A percentile compares a stretch with the other conserved stretches of the same genome.
Evolutionary conservation across 2,888 invertebrate species (phyloP).

Genomic region (Cybosia mesomella): DNA sequence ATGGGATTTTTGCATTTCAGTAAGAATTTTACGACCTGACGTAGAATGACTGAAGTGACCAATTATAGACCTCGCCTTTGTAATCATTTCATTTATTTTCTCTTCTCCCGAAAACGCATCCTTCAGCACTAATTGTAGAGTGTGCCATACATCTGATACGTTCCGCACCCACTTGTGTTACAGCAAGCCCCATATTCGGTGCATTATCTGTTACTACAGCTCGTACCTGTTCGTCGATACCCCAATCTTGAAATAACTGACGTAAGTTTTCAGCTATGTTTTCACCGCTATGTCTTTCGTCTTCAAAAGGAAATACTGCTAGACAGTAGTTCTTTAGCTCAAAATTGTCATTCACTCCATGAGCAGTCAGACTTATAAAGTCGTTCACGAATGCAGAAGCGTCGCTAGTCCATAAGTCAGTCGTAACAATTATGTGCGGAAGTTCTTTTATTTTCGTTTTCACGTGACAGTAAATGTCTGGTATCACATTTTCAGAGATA

Average conservation of each 20-base stretch:
- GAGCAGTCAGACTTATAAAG: conserved; percentile 16
- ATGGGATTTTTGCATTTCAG: conserved; percentile 44
- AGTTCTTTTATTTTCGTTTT: conserved; percentile 34
- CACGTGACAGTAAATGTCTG: conserved; percentile 31
- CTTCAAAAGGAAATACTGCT: conserved; percentile 44
- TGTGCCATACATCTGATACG: conserved; percentile 35
- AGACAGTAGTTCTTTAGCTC: conserved; percentile 38
- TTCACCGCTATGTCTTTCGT: conserved; percentile 40
- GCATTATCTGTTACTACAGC: conserved; percentile 47
- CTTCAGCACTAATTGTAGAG: conserved; percentile 36
- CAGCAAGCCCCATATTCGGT: conserved; percentile 38
- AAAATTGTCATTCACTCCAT: conserved; percentile 38
- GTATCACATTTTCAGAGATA: conserved; percentile 19
- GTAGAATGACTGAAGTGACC: conserved; percentile 40
- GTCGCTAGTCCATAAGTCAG: conserved; percentile 16
- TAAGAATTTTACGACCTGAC: conserved; percentile 42
- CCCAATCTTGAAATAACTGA: conserved; percentile 31
- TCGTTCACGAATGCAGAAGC: too few relatives aligned
- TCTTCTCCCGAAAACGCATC: neutral
- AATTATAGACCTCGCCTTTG: conserved; percentile 37
- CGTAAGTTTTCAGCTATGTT: conserved; percentile 36
- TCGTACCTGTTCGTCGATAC: neutral
- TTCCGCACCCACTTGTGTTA: conserved; percentile 25
- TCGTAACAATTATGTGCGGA: neutral
- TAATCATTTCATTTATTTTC: neutral